Base-by-base conservation (phyloP, 1,140 invertebrate genomes). In the Pinna nobilis region DNA sequence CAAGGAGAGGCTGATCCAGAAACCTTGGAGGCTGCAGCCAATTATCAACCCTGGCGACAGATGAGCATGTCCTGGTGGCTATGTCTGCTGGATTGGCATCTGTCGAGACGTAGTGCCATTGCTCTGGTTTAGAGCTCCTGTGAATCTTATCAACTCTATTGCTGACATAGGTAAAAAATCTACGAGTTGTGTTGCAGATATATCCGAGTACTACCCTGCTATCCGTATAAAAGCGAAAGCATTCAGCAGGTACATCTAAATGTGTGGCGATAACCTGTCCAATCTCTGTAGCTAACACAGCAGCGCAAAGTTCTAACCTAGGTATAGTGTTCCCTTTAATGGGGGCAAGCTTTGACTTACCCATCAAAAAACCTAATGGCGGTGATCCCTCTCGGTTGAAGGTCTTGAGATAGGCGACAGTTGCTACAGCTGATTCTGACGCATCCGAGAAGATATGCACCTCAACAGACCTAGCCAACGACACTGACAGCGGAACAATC, bases 1-100 rank as follows among this genome's bases (percentile, higher is more conserved):
- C 68, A 66, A 18, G 59, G 50, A 4, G 1, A 37, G n/a, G 18
- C 23, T 1, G 5, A 9, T 60, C 33, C 3, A 73, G 20, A 15
- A 68, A 69, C 66, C 28, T 70, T 74, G 28, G 9, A 23, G 9
- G 67, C 25, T 59, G 20, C 5, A 49, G n/a, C 59, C 32, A 71
- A 28, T 6, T 39, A 70, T 70, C 73, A 20, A 6, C 35, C 23
- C 30, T 66, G 32, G 25, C 18, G 9, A 50, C 41, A n/a, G 25
- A 25, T 32, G 55, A 23, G n/a, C 28, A 32, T 39, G 20, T 30
- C 23, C 77, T 35, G 20, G 73, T 71, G 9, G 41, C 70, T 20
- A 67, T 32, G 30, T 81, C 79, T 25, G 77, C 77, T 41, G 74
- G 74, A 51, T 77, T 81, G 11, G 51, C 37, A 9, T 73, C 53